phyloP scores from a whole-genome alignment of 2,113 vertebrate genomes.

The Epinephelus cyanopodus region DNA sequence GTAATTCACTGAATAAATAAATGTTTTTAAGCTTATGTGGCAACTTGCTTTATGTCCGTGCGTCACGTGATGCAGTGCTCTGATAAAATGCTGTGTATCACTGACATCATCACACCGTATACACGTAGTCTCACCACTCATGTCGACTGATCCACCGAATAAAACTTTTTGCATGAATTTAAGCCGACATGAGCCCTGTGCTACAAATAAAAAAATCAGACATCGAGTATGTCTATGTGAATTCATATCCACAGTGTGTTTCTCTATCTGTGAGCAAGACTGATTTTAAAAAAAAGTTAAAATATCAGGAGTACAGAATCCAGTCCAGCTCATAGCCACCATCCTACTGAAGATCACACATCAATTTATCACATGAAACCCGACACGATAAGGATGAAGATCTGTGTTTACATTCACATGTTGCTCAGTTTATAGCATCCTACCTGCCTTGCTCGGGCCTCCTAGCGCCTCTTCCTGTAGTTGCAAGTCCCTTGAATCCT shows the following conservation, averaged over 20 bases:
- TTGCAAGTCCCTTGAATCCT: slow-evolving; percentile 44
- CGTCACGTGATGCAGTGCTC: neutral
- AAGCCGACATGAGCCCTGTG: neutral
- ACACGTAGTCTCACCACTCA: neutral
- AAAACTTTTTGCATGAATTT: slow-evolving; percentile 36
- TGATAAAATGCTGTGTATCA: neutral
- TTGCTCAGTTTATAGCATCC: slow-evolving; percentile 63
- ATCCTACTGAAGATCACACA: neutral
- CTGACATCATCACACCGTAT: slow-evolving; percentile 21
- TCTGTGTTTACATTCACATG: slow-evolving; percentile 39
- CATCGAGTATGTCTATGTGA: neutral
- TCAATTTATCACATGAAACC: neutral
- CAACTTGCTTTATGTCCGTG: neutral
- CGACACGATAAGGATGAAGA: neutral
- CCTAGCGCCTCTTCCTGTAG: slow-evolving; percentile 57
- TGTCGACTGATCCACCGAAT: neutral
- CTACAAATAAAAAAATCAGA: neutral
- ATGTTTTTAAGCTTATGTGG: neutral
- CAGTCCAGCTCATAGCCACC: neutral
- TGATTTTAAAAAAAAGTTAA: slow-evolving; percentile 43
- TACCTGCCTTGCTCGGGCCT: slow-evolving; percentile 76
- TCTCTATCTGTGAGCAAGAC: slow-evolving; percentile 7
- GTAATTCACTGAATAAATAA: neutral
- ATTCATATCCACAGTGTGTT: neutral
- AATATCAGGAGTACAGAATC: slow-evolving; percentile 16